These are phyloP conservation scores for Clostera curtula DNA, from an alignment of 2,888 invertebrate genomes.

Conservation along the genomic window DNA sequence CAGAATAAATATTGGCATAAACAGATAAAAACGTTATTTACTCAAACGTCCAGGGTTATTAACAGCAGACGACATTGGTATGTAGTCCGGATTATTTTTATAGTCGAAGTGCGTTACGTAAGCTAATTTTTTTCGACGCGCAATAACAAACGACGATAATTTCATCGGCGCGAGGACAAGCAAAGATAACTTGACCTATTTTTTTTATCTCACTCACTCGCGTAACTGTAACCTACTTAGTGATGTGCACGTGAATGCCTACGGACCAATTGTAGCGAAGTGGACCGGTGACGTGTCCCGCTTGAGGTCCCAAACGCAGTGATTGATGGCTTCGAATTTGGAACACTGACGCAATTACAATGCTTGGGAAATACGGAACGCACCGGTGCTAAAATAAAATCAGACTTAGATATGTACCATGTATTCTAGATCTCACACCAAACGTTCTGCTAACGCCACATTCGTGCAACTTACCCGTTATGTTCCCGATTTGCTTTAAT, in stretches of 20 bases:
- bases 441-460: too few species aligned
- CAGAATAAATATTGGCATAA: slow-evolving; percentile 18
- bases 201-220: slow-evolving; percentile 66
- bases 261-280: slow-evolving; percentile 42
- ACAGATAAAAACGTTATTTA: slow-evolving; percentile 18
- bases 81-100: slow-evolving; percentile 19
- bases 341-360: slow-evolving; percentile 28
- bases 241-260: slow-evolving; percentile 43
- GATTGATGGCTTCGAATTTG: slow-evolving; percentile 26
- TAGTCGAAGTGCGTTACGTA: slow-evolving; percentile 38
- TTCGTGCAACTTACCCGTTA: too few species aligned
- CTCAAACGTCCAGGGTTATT: slow-evolving; percentile 12
- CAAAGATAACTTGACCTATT: slow-evolving; percentile 74
- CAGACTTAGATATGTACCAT: too few species aligned
- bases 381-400: too few species aligned
- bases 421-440: too few species aligned
- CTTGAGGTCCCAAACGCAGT: slow-evolving; percentile 30
- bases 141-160: slow-evolving; percentile 60
- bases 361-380: slow-evolving; percentile 5
- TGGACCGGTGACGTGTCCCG: slow-evolving; percentile 35
- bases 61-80: slow-evolving; percentile 20
- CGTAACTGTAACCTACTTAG: slow-evolving; percentile 66
- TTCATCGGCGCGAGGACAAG: slow-evolving; percentile 68
- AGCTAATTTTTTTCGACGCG: slow-evolving; percentile 51
- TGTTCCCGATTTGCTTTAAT: slow-evolving; percentile 9